Conservation (phyloP, 2,797 vertebrate species). For the Columba guinea region DNA sequence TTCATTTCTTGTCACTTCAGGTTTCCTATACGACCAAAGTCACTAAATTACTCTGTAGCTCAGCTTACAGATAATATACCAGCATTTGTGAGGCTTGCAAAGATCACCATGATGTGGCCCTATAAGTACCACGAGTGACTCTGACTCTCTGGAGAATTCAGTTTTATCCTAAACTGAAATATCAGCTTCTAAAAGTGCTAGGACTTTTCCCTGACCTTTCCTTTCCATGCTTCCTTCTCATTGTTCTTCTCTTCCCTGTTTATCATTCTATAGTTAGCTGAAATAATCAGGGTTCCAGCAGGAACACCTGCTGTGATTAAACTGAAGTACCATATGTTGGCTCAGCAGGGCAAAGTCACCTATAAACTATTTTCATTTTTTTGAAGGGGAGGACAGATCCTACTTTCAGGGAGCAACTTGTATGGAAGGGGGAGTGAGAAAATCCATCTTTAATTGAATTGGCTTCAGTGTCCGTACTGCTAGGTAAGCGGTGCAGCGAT, state of each 20-base stretch:
- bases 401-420: not conserved
- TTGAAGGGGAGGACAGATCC: not conserved
- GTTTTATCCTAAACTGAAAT: not conserved
- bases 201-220: constrained; percentile 25
- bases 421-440: not conserved
- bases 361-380: constrained; percentile 10
- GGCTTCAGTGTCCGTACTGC: not conserved
- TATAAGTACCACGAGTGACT: fast-evolving
- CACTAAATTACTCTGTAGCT: not conserved
- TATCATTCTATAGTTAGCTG: not conserved
- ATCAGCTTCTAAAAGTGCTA: not conserved
- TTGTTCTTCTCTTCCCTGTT: not conserved
- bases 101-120: not conserved
- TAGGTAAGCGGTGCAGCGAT: not conserved
- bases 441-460: not conserved
- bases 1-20: not conserved
- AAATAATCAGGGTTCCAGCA: not conserved
- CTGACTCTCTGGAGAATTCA: not conserved
- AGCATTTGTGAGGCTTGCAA: not conserved
- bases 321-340: constrained; percentile 23
- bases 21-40: not conserved
- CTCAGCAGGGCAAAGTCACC: constrained; percentile 28
- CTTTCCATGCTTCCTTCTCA: not conserved
- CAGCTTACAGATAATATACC: not conserved
- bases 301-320: not conserved